Evolutionary conservation across 2,888 invertebrate species (phyloP).

Genomic region (Blomia tropicalis): DNA sequence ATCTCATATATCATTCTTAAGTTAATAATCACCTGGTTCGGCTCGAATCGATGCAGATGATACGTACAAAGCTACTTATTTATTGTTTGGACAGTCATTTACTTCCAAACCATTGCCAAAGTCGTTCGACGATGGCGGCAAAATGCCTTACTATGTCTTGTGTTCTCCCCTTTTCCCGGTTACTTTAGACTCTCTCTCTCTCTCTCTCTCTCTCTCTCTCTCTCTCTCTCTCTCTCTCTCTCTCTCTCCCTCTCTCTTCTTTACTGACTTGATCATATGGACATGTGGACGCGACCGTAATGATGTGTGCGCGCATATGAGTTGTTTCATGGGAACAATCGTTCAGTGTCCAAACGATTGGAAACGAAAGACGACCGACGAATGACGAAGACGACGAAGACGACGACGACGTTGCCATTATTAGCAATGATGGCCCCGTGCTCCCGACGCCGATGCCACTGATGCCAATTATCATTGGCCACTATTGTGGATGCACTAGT

Average conservation of each 20-base stretch:
- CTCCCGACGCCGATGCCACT: background rate
- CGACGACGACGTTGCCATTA: background rate
- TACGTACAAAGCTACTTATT: constrained; percentile 15
- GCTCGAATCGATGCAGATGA: background rate
- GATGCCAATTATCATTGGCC: constrained; percentile 15
- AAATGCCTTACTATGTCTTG: no score
- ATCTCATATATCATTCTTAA: constrained; percentile 8
- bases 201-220: constrained; percentile 17
- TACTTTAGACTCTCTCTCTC: background rate
- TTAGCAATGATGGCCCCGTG: background rate
- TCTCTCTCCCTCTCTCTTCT: background rate
- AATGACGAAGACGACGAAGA: no score
- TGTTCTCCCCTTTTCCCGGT: no score
- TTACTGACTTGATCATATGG: no score
- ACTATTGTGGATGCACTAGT: background rate
- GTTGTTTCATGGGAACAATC: constrained; percentile 11
- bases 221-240: constrained; percentile 18
- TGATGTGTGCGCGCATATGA: constrained; percentile 1
- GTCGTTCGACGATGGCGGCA: no score
- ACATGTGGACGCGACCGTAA: background rate
- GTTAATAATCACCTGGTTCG: constrained; percentile 6
- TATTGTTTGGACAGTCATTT: constrained; percentile 10
- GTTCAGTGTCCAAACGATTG: background rate
- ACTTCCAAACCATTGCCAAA: background rate
- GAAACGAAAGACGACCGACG: no score